These are phyloP conservation scores for Drosophila prostipennis DNA, from an alignment of 2,888 invertebrate genomes.

Conservation along the genomic window DNA sequence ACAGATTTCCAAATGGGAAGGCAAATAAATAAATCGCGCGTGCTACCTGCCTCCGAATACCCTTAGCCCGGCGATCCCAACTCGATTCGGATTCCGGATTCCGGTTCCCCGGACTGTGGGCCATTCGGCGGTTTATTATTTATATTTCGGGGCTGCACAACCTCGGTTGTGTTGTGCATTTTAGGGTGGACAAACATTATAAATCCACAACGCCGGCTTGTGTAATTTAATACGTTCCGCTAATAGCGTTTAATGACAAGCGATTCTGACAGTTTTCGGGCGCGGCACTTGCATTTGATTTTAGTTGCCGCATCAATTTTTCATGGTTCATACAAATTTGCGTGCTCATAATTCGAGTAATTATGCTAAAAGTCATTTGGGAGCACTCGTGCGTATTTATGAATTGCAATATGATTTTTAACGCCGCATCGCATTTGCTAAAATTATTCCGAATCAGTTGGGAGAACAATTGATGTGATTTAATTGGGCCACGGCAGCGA, in stretches of 20 bases:
- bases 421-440: constrained; percentile 13
- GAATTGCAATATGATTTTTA: constrained; percentile 37
- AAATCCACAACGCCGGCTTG: constrained; percentile 49
- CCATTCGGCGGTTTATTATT: constrained; percentile 57
- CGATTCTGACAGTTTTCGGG: constrained; percentile 52
- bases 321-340: constrained; percentile 46
- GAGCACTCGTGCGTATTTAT: constrained; percentile 23
- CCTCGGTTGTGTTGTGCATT: constrained; percentile 35
- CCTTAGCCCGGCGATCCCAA: constrained; percentile 3
- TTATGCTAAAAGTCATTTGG: constrained; percentile 41
- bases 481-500: constrained; percentile 17
- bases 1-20: constrained; percentile 53
- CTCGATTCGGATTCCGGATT: background rate
- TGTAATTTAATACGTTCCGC: constrained; percentile 67
- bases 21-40: constrained; percentile 58
- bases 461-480: constrained; percentile 20
- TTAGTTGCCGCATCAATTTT: constrained; percentile 52
- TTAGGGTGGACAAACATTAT: constrained; percentile 49
- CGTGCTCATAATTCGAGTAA: constrained; percentile 45
- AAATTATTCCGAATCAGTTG: constrained; percentile 14
- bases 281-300: constrained; percentile 37
- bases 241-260: constrained; percentile 63
- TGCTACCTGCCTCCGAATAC: constrained; percentile 36
- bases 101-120: constrained; percentile 6
- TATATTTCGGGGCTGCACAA: constrained; percentile 50